Conservation (phyloP, 2,888 invertebrate genomes). For the Caenorhabditis uteleia region DNA sequence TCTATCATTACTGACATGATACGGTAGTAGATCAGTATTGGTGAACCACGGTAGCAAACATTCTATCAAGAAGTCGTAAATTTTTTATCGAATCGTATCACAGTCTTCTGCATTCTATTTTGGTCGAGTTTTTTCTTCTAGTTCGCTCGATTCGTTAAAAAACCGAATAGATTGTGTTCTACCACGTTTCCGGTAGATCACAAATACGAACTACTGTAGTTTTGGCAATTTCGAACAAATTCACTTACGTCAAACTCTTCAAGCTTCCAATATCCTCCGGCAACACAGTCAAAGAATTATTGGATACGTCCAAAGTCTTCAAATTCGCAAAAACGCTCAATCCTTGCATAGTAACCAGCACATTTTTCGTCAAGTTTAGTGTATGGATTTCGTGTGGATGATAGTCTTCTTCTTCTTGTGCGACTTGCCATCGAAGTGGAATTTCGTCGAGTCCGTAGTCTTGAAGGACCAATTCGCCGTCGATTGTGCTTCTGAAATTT, state of each 20-base stretch:
- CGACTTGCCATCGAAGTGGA: conserved; percentile 28
- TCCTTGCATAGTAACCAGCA: conserved; percentile 31
- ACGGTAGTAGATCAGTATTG: too few species aligned
- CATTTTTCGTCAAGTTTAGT: conserved; percentile 45
- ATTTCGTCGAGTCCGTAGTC: conserved; percentile 39
- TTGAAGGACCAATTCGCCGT: conserved; percentile 26
- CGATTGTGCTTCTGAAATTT: conserved; percentile 1
- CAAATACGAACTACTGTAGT: too few species aligned
- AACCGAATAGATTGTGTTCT: too few species aligned
- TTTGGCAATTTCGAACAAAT: background rate
- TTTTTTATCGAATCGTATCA: too few species aligned
- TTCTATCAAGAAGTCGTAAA: too few species aligned
- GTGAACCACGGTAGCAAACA: too few species aligned
- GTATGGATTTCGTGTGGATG: conserved; percentile 38
- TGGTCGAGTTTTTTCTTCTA: too few species aligned
- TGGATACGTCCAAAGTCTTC: conserved; percentile 74
- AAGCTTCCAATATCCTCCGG: conserved; percentile 82
- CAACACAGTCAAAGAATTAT: conserved; percentile 81
- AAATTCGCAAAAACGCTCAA: conserved; percentile 43
- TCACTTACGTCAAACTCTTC: conserved; percentile 74
- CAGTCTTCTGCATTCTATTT: too few species aligned
- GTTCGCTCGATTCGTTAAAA: too few species aligned
- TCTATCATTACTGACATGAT: too few species aligned
- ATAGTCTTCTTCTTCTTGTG: conserved; percentile 28
- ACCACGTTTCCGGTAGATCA: too few species aligned